phyloP scores from a whole-genome alignment of 2,113 vertebrate species.

The Murina feae region DNA sequence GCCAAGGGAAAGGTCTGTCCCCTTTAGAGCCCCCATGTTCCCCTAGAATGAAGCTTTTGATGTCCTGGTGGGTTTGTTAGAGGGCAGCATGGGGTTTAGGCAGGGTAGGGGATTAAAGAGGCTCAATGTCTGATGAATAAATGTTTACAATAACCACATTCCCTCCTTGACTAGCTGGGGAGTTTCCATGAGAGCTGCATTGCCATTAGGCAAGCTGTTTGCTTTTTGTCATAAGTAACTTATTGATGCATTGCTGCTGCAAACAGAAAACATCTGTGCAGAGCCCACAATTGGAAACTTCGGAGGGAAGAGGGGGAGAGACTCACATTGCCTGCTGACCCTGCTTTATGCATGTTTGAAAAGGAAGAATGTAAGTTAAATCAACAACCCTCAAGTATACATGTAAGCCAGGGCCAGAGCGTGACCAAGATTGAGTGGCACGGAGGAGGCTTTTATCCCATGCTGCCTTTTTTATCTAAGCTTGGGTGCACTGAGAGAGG shows the following conservation, averaged over 20 bases:
- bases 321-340: constrained; percentile 42
- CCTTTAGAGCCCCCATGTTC: not conserved
- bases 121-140: constrained; percentile 52
- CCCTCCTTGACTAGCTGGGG: constrained; percentile 55
- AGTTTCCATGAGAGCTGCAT: constrained; percentile 38
- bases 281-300: constrained; percentile 56
- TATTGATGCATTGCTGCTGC: constrained; percentile 54
- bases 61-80: constrained; percentile 36
- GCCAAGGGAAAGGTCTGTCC: not conserved
- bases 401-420: not conserved
- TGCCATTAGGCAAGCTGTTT: constrained; percentile 51
- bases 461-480: not conserved
- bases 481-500: not conserved
- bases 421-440: not conserved
- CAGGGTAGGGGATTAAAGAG: constrained; percentile 41
- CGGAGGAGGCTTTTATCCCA: not conserved
- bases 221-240: constrained; percentile 55
- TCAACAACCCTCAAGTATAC: constrained; percentile 22
- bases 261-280: constrained; percentile 74
- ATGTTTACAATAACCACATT: constrained; percentile 67
- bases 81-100: constrained; percentile 14
- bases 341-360: constrained; percentile 29
- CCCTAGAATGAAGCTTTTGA: not conserved
- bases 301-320: not conserved
- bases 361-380: constrained; percentile 52